phyloP scores from a whole-genome alignment of 2,113 vertebrate genomes.

The Naja naja region DNA sequence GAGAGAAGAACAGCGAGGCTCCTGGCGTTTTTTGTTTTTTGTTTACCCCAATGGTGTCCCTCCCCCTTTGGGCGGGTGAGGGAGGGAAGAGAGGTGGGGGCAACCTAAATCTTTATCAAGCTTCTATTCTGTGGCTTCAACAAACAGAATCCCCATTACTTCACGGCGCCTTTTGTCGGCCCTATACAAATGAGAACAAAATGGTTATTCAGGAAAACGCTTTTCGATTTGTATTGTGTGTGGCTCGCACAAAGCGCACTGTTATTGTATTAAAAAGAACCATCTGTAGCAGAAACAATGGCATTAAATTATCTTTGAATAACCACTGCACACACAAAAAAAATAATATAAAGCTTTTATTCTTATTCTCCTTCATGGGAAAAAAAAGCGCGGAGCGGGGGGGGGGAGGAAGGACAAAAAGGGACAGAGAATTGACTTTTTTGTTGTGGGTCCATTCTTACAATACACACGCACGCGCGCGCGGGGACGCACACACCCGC shows the following conservation, averaged over 20 bases:
- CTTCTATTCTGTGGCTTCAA: conserved; percentile 97
- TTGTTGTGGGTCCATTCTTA: conserved; percentile 99
- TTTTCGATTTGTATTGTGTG: conserved; percentile 99
- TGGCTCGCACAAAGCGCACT: conserved; percentile 98
- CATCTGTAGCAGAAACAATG: conserved; percentile 99
- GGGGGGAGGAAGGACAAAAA: not conserved
- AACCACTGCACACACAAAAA: conserved; percentile 99
- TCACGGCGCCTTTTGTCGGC: conserved; percentile 99
- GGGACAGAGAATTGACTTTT: conserved; percentile 87
- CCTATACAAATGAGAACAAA: conserved; percentile 99
- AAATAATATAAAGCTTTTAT: conserved; percentile 93
- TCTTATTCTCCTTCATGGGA: conserved; percentile 90
- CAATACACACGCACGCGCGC: conserved; percentile 68
- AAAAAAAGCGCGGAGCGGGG: conserved; percentile 75
- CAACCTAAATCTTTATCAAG: conserved; percentile 96
- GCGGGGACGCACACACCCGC: conserved; percentile 65
- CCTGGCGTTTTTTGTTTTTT: conserved; percentile 69
- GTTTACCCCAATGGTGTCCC: conserved; percentile 27
- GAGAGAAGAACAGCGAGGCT: conserved; percentile 85
- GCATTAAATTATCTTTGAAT: conserved; percentile 99
- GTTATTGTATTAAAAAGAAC: conserved; percentile 99
- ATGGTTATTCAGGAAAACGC: conserved; percentile 99
- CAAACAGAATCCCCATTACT: conserved; percentile 97
- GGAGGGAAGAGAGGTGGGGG: not conserved
- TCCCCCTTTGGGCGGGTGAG: conserved; percentile 38